Evolutionary conservation across 2,888 invertebrate species (phyloP), one percentile per base, ranked within the genome.

Genomic region (Agrotis ipsilon): DNA sequence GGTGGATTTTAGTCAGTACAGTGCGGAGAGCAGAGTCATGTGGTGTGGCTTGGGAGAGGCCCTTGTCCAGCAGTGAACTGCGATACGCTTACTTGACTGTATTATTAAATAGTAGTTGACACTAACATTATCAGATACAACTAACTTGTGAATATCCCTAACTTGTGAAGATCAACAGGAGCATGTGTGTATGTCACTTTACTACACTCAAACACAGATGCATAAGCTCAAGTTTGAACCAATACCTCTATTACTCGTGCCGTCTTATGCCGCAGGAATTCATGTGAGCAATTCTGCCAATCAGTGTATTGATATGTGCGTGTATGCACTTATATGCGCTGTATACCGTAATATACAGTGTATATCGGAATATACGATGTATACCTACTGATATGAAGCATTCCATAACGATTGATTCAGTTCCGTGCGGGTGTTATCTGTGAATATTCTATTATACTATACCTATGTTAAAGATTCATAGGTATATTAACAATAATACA

Each of bases 251-350:
- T 55, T 68, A 49, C 18, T 9, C 9, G 54, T 46, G 5, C 21
- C 76, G 11, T 59, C 62, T 86, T 87, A 75, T 74, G 78, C 87
- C 88, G 21, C 89, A 89, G 92, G 92, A 92, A 93, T 93, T 82
- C 88, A 80, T 85, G 89, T 92, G 91, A 89, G 90, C 91, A 91
- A 86, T 87, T 75, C 75, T 81, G 81, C 65, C 60, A 68, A 68
- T 46, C 78, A 77, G 63, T 76, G 64, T 84, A 85, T 82, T 84
- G 87, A 89, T 87, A 89, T 89, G 87, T 32, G 16, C 54, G 32
- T 32, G 13, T 32, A 54, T 86, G 79, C 85, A 86, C 91, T 91
- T 90, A 89, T 52, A 24, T 9, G 1, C 32, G 32, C 21, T 27
- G 11, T 32, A 54, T 86, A 80, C 85, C 87, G 91, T 91, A 89